phyloP scores from a whole-genome alignment of 2,113 vertebrate genomes.

The Ariopsis seemanni region DNA sequence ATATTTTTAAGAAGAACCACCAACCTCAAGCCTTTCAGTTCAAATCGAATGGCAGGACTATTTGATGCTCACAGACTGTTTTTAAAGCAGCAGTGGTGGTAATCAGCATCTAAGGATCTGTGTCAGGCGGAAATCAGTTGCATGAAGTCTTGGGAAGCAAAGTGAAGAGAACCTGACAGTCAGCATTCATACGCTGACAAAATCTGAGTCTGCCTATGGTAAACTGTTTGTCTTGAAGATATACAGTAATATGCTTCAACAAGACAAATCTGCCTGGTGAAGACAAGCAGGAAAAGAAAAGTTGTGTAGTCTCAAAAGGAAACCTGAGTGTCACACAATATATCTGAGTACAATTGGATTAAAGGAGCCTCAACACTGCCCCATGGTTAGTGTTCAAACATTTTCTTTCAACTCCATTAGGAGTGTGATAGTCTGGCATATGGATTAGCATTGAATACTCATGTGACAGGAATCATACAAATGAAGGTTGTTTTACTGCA shows the following conservation, averaged over 20 bases:
- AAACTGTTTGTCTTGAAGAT: conserved; percentile 49
- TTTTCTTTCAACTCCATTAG: background rate
- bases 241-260: conserved; percentile 41
- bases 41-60: background rate
- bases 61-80: background rate
- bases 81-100: background rate
- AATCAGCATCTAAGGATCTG: conserved; percentile 14
- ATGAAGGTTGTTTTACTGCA: background rate
- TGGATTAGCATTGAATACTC: background rate
- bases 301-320: conserved; percentile 39
- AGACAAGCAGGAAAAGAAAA: conserved; percentile 36
- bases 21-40: no score
- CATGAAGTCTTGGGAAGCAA: conserved; percentile 18
- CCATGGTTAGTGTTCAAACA: background rate
- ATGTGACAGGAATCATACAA: background rate
- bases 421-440: background rate
- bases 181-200: conserved; percentile 47
- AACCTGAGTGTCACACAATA: conserved; percentile 45
- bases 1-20: background rate
- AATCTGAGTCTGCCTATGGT: conserved; percentile 48
- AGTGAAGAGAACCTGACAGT: conserved; percentile 42
- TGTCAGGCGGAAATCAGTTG: conserved; percentile 27
- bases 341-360: conserved; percentile 41
- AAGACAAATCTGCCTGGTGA: conserved; percentile 47
- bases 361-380: conserved; percentile 12